Base-by-base conservation (phyloP, 2,888 invertebrate species). In the Galerucella pusilla region DNA sequence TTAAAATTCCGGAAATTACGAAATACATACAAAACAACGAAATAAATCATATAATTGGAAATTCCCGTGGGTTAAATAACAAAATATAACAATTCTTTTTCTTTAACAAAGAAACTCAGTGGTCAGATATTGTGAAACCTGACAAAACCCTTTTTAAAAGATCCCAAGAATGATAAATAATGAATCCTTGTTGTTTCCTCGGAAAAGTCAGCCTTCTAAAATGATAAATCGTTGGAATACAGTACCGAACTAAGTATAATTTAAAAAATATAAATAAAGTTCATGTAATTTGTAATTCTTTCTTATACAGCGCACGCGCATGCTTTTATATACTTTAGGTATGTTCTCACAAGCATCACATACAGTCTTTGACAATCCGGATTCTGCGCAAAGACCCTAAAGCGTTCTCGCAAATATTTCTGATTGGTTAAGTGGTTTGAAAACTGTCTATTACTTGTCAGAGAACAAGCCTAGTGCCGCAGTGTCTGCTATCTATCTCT, bases 141-240 rank as follows among this genome's bases (percentile, higher is more conserved):
- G 78, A 77, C 77, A 77, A 78, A 77, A 75, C 77, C 79, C 79
- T 81, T 79, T 65, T 80, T 80, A 81, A 80, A 76, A 79, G n/a
- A n/a, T n/a, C 75, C 77, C 75, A 73, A 77, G 76, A 75, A 78
- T 78, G 77, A 80, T 81, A 80, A 80, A 81, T 81, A 81, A 79
- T 78, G 67, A 77, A 79, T 78, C 74, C 75, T 42, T 45, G 35
- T 42, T 63, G n/a, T n/a, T 70, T 74, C 75, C 71, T 68, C 72
- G 63, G 35, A 69, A 60, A 78, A 71, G 74, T 69, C 75, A 75
- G 75, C 68, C 71, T 69, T 72, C 61, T 20, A 57, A 57, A 73
- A 77, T 77, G 77, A 77, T 77, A 46, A 73, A 73, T 73, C 68
- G 68, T 68, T 69, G 20, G 54, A 5, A 42, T 1, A 42, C 64